Evolutionary conservation across 1,140 invertebrate genomes (phyloP).

Genomic region (Pachyrhynchus sulphureomaculatus): DNA sequence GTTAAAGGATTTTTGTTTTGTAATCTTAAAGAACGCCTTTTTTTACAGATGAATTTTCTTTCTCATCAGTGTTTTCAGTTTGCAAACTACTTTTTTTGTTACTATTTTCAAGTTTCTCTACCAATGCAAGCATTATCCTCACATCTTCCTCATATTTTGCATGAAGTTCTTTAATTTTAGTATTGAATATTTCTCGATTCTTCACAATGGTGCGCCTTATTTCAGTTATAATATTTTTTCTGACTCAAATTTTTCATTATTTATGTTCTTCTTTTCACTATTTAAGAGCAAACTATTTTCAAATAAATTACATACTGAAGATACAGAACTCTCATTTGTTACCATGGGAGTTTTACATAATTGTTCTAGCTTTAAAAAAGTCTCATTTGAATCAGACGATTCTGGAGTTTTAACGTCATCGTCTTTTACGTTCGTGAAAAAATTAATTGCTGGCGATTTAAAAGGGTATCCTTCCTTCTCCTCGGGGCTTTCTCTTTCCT

Average conservation of each 20-base stretch:
- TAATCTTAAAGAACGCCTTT: neutral
- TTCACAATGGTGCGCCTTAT: neutral
- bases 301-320: constrained; percentile 12
- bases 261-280: neutral
- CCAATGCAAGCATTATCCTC: neutral
- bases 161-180: neutral
- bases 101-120: neutral
- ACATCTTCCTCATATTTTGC: neutral
- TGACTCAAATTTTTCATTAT: neutral
- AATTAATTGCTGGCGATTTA: too few species aligned
- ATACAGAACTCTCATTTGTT: constrained; percentile 1
- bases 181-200: constrained; percentile 3
- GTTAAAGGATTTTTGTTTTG: neutral
- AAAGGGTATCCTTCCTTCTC: too few species aligned
- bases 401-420: too few species aligned
- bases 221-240: neutral
- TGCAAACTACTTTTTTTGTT: too few species aligned
- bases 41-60: neutral
- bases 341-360: neutral
- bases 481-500: too few species aligned
- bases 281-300: neutral
- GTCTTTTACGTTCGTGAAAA: too few species aligned
- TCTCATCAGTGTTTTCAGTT: neutral
- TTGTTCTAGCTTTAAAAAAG: too few species aligned
- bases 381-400: too few species aligned